Conservation (phyloP, 2,797 vertebrate species). For the Pseudomugil gertrudae region DNA sequence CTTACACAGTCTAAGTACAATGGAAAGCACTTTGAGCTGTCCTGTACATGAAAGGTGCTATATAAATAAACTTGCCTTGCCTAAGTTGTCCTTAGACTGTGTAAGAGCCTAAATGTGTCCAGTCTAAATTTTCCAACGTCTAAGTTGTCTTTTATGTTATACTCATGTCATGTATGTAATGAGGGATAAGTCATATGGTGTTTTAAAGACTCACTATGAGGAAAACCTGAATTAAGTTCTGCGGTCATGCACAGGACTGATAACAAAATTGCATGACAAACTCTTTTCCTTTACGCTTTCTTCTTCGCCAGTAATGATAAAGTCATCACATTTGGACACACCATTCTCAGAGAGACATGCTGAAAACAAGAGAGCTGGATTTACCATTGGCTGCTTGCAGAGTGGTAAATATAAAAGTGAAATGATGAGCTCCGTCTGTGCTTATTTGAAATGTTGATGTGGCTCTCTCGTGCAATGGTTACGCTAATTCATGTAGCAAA, state of each 20-base stretch:
- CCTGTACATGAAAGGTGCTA: too few species aligned
- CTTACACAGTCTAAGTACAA: slow-evolving; percentile 1
- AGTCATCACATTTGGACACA: slow-evolving; percentile 19
- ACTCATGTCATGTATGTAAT: neutral
- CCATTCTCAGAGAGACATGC: slow-evolving; percentile 32
- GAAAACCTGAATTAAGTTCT: slow-evolving; percentile 18
- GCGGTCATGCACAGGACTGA: slow-evolving; percentile 24
- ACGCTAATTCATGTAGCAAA: slow-evolving; percentile 76
- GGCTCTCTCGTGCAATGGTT: slow-evolving; percentile 70
- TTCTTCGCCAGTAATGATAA: slow-evolving; percentile 62
- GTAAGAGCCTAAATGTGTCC: too few species aligned
- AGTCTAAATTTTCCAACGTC: too few species aligned
- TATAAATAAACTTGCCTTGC: too few species aligned
- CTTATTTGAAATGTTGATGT: slow-evolving; percentile 68
- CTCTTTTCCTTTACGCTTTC: slow-evolving; percentile 23
- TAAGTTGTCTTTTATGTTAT: neutral
- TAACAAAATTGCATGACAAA: neutral
- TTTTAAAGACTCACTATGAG: slow-evolving; percentile 3
- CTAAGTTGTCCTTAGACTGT: too few species aligned
- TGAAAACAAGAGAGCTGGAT: slow-evolving; percentile 55
- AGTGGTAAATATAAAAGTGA: slow-evolving; percentile 59
- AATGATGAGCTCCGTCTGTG: slow-evolving; percentile 71
- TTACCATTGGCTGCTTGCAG: slow-evolving; percentile 56
- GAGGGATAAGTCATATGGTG: slow-evolving; percentile 16
- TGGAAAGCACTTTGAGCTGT: too few species aligned